Base-by-base conservation (phyloP, 2,888 invertebrate species). In the Philonicus albiceps region DNA sequence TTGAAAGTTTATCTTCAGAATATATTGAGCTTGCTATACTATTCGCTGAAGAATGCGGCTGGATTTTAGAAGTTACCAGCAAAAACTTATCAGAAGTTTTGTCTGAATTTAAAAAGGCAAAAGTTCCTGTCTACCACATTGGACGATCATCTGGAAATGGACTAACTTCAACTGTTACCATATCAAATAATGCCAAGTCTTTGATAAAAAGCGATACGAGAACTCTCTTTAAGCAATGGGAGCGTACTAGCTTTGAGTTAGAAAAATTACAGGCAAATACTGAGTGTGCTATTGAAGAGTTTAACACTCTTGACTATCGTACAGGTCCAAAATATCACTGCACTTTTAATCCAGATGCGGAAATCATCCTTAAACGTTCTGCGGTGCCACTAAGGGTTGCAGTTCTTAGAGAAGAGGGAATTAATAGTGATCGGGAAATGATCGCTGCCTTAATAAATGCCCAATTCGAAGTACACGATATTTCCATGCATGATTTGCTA, bases 351-450 rank as follows among this genome's bases (percentile, higher is more conserved):
- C 95, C 95, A 0, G 94, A 96, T 87, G 90, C 92, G 0, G 93
- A 93, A 75, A 91, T 90, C 0, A 89, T 93, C 1, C 92, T 93
- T 87, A 91, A 92, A 1, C 89, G 90, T 31, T 87, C 88, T 3
- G 88, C 89, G 53, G 92, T 92, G 64, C 93, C 94, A 0, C 93
- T 95, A n/a, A 93, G 93, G 87, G 97, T 99, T 0, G 99, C 98
- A 6, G 97, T 99, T 1, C 93, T 99, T 75, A 94, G 99, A 72
- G 99, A 99, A 93, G 99, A 99, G 94, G 99, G 95, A 92, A 91
- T 91, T 37, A 99, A 99, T 90, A 98, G 99, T 30, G 99, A 99
- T 90, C 94, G 99, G 55, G 99, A 99, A 94, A 99, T 99, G 99
- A 97, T 98, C 22, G 97, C 98, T 0, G 94, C 96, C 0, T 94